Percentiles rank a stretch among this genome's conserved stretches.
Conservation (phyloP, 2,797 vertebrate species). For the Pterois miles region DNA sequence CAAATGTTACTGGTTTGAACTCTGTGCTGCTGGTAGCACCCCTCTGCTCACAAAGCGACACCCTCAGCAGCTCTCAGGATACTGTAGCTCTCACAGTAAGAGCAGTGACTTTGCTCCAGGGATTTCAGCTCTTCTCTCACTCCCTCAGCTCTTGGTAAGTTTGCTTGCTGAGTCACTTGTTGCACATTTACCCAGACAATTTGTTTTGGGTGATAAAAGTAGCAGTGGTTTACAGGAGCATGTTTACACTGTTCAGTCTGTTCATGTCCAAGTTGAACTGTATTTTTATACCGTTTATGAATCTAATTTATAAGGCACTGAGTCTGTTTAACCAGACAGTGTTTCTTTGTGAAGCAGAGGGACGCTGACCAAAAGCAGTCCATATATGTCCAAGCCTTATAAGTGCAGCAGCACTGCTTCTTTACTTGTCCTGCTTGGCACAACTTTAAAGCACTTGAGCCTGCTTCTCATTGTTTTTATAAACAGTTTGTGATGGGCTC, state of each 20-base stretch:
- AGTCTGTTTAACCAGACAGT: constrained; percentile 6
- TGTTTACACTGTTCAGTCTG: not conserved
- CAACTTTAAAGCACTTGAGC: constrained; percentile 65
- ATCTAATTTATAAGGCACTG: not conserved
- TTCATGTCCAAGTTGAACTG: not conserved
- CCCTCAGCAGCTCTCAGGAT: constrained; percentile 31
- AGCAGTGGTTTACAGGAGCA: not conserved
- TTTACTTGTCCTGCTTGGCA: constrained; percentile 59
- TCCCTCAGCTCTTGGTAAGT: constrained; percentile 56
- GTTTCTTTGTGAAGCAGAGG: constrained; percentile 47
- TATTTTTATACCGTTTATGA: not conserved
- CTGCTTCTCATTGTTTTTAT: constrained; percentile 72
- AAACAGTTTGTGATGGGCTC: constrained; percentile 74
- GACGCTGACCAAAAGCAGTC: constrained; percentile 55
- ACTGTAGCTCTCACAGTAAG: not conserved
- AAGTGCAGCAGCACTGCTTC: constrained; percentile 45
- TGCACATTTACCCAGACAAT: not conserved
- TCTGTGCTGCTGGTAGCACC: constrained; percentile 18
- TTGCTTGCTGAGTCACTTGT: constrained; percentile 28
- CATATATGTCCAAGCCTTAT: constrained; percentile 69
- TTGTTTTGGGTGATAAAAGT: not conserved
- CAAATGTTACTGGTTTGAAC: constrained; percentile 66
- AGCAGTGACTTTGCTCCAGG: not conserved
- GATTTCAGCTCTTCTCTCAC: constrained; percentile 1
- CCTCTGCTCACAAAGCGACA: constrained; percentile 12